Base-by-base conservation (phyloP, 2,797 vertebrate species). In the Steatocranus sp. region DNA sequence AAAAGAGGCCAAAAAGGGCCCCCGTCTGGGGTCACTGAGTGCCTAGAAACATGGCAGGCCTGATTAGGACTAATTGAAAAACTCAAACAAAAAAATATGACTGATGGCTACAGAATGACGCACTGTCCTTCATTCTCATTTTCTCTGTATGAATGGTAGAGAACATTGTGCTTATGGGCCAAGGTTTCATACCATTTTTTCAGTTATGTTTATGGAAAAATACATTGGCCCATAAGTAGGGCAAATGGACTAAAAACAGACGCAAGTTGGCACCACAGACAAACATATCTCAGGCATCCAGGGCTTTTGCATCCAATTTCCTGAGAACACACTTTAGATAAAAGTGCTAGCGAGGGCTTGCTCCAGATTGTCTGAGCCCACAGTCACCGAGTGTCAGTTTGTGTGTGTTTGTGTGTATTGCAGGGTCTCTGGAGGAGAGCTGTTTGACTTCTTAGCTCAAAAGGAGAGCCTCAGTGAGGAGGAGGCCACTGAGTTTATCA, bases 401-500 rank as follows among this genome's bases (percentile, higher is more conserved):
- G 30, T 90, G 23, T 89, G 20, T 89, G 61, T 92, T 17, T 91
- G 41, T 89, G 79, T 91, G 1, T 91, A 2, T 94, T 89, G 1
- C 93, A 98, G 98, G 49, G 97, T 99, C 34, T 97, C 97, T 76
- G 98, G 98, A 82, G 98, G 97, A 80, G 98, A 99, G 89, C 97
- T 98, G 36, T 99, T 99, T 90, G 98, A 99, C 86, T 99, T 99
- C 87, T 86, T 99, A 93, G 97, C 97, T 70, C 98, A 97, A 92
- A 99, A 99, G 85, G 98, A 99, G 91, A 98, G 98, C 18, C 94
- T 99, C 87, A 97, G 98, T 89, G 98, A 99, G 88, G 98, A 99
- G 85, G 98, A 99, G 86, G 98, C 98, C 90, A 98, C 98, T 25
- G 97, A 97, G 92, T 99, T 99, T 92, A 98, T 99, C 90, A 99